phyloP scores from a whole-genome alignment of 2,888 invertebrate species.

The Anodontia alba region DNA sequence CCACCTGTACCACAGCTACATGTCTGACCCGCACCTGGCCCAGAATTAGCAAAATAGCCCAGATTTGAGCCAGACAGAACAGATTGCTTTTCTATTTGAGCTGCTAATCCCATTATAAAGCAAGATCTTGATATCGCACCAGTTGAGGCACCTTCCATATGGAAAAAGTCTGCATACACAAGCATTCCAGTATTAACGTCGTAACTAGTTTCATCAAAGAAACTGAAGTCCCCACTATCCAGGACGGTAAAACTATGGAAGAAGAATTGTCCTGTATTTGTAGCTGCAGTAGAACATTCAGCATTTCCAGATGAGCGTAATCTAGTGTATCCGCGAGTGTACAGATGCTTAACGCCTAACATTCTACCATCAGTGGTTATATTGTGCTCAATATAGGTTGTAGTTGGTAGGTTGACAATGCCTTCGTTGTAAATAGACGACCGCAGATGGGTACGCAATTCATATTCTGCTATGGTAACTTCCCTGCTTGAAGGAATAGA shows the following conservation, averaged over 20 bases:
- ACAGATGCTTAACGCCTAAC: constrained; percentile 67
- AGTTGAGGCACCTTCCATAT: constrained; percentile 56
- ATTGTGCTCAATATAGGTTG: constrained; percentile 58
- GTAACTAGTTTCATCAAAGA: constrained; percentile 45
- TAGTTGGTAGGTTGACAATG: constrained; percentile 58
- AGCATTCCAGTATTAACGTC: constrained; percentile 35
- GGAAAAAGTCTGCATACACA: constrained; percentile 50
- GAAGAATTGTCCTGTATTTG: constrained; percentile 49
- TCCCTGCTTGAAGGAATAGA: constrained; percentile 41
- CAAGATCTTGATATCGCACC: constrained; percentile 48
- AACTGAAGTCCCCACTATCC: constrained; percentile 52
- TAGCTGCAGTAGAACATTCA: constrained; percentile 33
- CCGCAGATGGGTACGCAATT: constrained; percentile 58
- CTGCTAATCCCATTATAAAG: constrained; percentile 46
- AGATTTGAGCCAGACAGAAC: constrained; percentile 53
- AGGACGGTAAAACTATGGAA: constrained; percentile 63
- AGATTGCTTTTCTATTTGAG: constrained; percentile 65
- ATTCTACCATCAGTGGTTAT: constrained; percentile 59
- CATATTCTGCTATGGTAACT: constrained; percentile 51
- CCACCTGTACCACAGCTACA: constrained; percentile 66
- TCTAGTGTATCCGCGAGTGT: constrained; percentile 55
- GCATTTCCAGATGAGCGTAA: constrained; percentile 60
- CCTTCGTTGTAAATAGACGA: constrained; percentile 55
- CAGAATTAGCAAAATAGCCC: constrained; percentile 53
- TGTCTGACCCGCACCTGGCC: constrained; percentile 60